Base-by-base conservation (phyloP, 2,113 vertebrate species). In the Pseudopipra pipra region DNA sequence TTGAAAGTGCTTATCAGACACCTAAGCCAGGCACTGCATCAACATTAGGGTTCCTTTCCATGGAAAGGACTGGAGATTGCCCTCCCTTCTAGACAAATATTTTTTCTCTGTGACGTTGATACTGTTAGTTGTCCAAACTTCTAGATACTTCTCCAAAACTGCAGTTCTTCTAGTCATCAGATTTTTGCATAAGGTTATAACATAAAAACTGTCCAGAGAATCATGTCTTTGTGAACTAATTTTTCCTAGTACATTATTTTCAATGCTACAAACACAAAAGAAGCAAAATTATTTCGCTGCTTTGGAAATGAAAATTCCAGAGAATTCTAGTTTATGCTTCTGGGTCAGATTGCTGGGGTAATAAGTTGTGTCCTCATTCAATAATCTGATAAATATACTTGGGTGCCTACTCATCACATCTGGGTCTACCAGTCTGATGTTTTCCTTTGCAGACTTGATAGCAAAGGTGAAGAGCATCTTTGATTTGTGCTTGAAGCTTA, bases 151-250 rank as follows among this genome's bases (percentile, higher is more conserved):
- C 11, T 75, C 14, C 14, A 58, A 51, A 85, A 17, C 13, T 39
- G 9, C 24, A 74, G 6, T 71, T 77, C 6, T 54, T 90, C 35
- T 16, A 24, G 9, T 61, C 0, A 0, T 4, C 11, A 16, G 4
- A 52, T 41, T 81, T 71, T 66, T 71, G 23, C 24, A 30, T 33
- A 75, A 17, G 6, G 1, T 62, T 56, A 39, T 44, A 74, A 46
- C 52, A 47, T 44, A 71, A 56, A 52, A 70, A 37, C 41, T 65
- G 6, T 52, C 12, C 28, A 41, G 43, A 59, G 28, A 33, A 62
- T 3, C 22, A 33, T 46, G 31, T 22, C 33, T 77, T 76, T 59
- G 43, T 23, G 33, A 65, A 37, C 19, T 46, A 14, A 33, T 46
- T n/a, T 82, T 62, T 39, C 19, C 28, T 13, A 5, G 18, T 6